Evolutionary conservation across 2,888 invertebrate species (phyloP), one percentile per base, ranked within the genome.

Genomic region (Leucophora obtusa): DNA sequence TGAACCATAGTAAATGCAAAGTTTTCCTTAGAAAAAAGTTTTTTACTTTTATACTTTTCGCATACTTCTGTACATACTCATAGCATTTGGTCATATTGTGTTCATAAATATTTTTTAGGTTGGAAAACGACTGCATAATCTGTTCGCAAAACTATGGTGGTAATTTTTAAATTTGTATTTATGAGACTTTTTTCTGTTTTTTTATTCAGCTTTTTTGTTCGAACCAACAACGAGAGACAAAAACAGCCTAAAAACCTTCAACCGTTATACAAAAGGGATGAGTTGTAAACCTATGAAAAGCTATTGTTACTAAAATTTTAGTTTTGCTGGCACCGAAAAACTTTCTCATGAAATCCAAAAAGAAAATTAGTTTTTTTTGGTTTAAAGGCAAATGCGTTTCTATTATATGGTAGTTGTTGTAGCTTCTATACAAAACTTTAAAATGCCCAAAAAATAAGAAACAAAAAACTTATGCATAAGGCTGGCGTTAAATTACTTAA

Each of bases 401-500:
- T 63, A 11, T 71, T 62, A 33, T 74, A 17, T 62, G 56, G 28
- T 14, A 4, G n/a, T 65, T 35, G 63, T 58, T 56, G 15, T 47
- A 68, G 59, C 24, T 24, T 3, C 47, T 47, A 47, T 24, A 62
- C 6, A 17, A 21, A 43, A 11, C 38, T 24, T 9, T 8, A 51
- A 63, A 72, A 63, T 58, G 51, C 58, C 38, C 59, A 18, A 43
- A 38, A 58, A 28, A 38, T 14, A 28, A 28, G 7, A 54, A 9
- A 24, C 54, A 38, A 33, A 62, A 54, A 47, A 14, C 10, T 78
- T 76, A 72, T 72, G 24, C 21, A 54, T 80, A 72, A 80, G 76
- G 81, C 74, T 82, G 78, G 82, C 82, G 82, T 82, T 75, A 82
- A 82, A 82, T 82, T 82, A 82, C 82, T 75, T 63, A 74, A 75